Conservation (phyloP, 2,797 vertebrate species). For the Gymnoscopelus microlampas region DNA sequence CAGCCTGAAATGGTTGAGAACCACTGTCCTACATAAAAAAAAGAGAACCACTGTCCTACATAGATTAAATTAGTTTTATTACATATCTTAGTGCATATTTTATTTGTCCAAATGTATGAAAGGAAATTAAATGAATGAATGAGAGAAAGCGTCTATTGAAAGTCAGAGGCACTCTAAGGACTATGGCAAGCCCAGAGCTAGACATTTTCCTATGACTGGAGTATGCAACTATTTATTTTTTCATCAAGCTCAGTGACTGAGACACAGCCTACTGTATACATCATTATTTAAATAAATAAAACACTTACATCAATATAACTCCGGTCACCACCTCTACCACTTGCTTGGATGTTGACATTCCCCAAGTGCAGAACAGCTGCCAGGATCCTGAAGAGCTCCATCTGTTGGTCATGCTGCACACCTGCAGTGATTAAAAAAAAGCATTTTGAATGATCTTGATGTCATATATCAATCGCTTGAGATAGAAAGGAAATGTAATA, state of each 20-base stretch:
- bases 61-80: too few species aligned
- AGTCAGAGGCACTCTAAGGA: neutral
- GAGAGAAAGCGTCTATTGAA: too few species aligned
- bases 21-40: too few species aligned
- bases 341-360: constrained; percentile 75
- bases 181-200: neutral
- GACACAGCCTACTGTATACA: too few species aligned
- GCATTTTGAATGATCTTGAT: neutral
- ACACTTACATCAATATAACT: constrained; percentile 78
- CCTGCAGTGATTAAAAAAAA: constrained; percentile 66
- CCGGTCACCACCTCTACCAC: constrained; percentile 74
- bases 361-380: constrained; percentile 84
- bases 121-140: too few species aligned
- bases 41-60: too few species aligned
- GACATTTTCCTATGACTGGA: neutral
- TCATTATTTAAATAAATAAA: neutral
- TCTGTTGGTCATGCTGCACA: constrained; percentile 81
- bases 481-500: neutral
- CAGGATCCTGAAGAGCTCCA: constrained; percentile 83
- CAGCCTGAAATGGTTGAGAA: too few species aligned
- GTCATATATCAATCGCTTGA: too few species aligned
- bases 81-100: too few species aligned
- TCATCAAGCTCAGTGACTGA: too few species aligned
- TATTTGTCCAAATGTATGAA: too few species aligned
- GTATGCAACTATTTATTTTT: too few species aligned